Base-by-base conservation (phyloP, 2,113 vertebrate genomes). In the Odobenus rosmarus region DNA sequence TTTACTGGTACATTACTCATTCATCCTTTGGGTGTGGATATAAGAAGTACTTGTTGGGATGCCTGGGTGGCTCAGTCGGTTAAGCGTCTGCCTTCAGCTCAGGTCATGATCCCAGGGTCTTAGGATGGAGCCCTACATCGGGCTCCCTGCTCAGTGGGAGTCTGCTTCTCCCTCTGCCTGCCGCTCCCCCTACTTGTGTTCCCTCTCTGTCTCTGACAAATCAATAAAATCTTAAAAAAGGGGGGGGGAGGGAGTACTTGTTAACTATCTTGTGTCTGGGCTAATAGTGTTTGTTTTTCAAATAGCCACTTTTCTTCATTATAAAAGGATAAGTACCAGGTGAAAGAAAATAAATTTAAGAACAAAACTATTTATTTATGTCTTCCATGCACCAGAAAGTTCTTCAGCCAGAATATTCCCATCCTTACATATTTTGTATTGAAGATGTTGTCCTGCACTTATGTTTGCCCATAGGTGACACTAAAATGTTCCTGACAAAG, bases 401-500 rank as follows among this genome's bases (percentile, higher is more conserved):
- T 57, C 33, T 91, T 93, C 24, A 59, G 57, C 84, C 57, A 92
- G 64, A 71, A 83, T 77, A 89, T 10, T 76, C 16, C 57, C 46
- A 24, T 64, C 85, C 24, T 42, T 61, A 14, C 39, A 71, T 28
- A 26, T 62, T 90, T 53, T 69, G 49, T 31, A 64, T 69, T 74
- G n/a, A 90, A 90, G 69, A 85, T 2, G n/a, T 24, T 93, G 16
- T 26, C 16, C 5, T 77, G 8, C 62, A 61, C 81, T 96, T 64
- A 81, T 36, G 53, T 93, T 88, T 77, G 49, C 46, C 71, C 82
- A 74, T 1, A 79, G 53, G n/a, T 49, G 42, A 69, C 71, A 85
- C 42, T 31, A 93, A 95, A 87, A 51, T 96, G 51, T 84, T 96
- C 39, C 57, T 71, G 84, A 92, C 2, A 64, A 94, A 76, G 12